Base-by-base conservation (phyloP, 2,797 vertebrate species). In the Aldrovandia affinis region DNA sequence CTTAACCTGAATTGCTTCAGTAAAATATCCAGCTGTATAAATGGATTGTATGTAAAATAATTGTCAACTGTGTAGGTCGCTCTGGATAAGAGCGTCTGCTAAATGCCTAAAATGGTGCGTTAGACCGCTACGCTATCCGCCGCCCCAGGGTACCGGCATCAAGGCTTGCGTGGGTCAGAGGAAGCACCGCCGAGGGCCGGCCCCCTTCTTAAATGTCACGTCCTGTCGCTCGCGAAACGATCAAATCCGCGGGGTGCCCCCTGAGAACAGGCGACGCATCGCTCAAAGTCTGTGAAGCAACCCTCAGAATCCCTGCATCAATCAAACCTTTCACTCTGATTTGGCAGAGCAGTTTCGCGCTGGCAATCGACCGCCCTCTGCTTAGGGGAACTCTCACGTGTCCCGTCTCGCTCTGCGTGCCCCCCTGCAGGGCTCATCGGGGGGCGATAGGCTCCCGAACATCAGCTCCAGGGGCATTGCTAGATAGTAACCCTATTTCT, bases 401-500 rank as follows among this genome's bases (percentile, higher is more conserved):
- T 52, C 50, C 50, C 4, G 4, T 52, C 50, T 52, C 18, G n/a
- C 14, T 70, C 14, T 70, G 68, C 68, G 12, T 30, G 15, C 39
- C 33, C 68, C 39, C 68, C 33, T 39, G 63, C 28, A 68, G 28
- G 63, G 63, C 28, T 28, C 6, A 36, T 36, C 81, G 75, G 83
- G 80, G 78, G 42, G 22, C 87, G 86, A 86, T 81, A 88, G 84
- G 73, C 50, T 89, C 65, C 25, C 88, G 83, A 89, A 87, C 85
- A 39, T 70, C 68, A 70, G 68, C n/a, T 18, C 28, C n/a, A n/a
- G n/a, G n/a, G n/a, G n/a, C n/a, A n/a, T n/a, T n/a, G n/a, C n/a
- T n/a, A n/a, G n/a, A n/a, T n/a, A n/a, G n/a, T n/a, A n/a, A n/a
- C n/a, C n/a, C n/a, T n/a, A n/a, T n/a, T n/a, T n/a, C n/a, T n/a